phyloP scores from a whole-genome alignment of 2,797 vertebrate species.

The Alfaro cultratus region DNA sequence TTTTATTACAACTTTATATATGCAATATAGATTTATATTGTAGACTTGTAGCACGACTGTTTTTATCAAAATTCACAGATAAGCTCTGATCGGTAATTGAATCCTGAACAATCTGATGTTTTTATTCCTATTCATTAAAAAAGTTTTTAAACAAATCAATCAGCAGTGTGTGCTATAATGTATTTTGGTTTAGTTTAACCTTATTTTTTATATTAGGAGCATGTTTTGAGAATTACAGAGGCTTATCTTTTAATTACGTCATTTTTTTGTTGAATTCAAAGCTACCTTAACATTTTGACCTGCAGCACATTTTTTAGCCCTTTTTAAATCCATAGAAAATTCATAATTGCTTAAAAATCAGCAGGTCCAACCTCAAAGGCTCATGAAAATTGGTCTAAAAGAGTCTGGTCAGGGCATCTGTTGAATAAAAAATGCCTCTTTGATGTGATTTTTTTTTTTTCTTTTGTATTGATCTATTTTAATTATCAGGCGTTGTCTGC shows the following conservation, averaged over 20 bases:
- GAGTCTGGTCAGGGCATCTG: background rate
- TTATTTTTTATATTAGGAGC: background rate
- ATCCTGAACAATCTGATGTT: background rate
- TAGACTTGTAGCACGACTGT: background rate
- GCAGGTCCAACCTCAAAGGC: background rate
- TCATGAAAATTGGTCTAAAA: background rate
- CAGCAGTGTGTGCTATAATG: background rate
- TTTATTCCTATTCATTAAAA: background rate
- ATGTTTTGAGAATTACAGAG: background rate
- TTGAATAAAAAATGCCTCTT: background rate
- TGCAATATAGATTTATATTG: background rate
- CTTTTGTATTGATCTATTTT: background rate
- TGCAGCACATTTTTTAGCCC: background rate
- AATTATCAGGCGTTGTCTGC: background rate
- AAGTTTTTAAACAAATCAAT: background rate
- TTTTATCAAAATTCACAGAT: background rate
- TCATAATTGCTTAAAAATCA: background rate
- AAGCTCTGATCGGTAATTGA: background rate
- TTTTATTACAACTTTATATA: conserved; percentile 7
- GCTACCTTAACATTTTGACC: background rate
- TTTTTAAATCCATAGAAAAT: background rate
- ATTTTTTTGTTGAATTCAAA: background rate
- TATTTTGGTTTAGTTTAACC: background rate
- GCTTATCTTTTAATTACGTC: background rate
- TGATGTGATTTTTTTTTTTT: background rate